phyloP scores from a whole-genome alignment of 2,797 vertebrate genomes.

The Trachurus trachurus region DNA sequence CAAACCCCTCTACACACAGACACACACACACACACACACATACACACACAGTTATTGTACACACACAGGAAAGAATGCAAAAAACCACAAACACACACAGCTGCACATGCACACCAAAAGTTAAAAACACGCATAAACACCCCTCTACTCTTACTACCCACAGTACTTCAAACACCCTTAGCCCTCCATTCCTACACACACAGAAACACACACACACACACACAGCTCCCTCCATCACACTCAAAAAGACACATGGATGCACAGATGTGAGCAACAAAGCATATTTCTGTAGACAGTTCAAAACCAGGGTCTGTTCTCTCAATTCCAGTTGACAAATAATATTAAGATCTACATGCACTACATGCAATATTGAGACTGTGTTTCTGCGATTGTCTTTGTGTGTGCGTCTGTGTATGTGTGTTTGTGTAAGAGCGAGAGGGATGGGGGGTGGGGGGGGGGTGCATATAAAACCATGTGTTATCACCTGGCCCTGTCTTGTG shows the following conservation, averaged over 20 bases:
- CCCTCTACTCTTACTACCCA: conserved; percentile 23
- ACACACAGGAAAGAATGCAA: conserved; percentile 32
- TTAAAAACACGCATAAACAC: conserved; percentile 35
- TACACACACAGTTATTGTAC: conserved; percentile 16
- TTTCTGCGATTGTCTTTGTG: conserved; percentile 9
- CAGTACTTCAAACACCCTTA: conserved; percentile 34
- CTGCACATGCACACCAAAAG: conserved; percentile 35
- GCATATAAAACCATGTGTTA: conserved; percentile 73
- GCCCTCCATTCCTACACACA: background rate
- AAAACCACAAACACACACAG: conserved; percentile 50
- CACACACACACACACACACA: conserved; percentile 30
- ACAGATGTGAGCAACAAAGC: conserved; percentile 26
- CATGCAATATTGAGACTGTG: conserved; percentile 3
- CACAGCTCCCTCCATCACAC: background rate
- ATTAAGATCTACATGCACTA: conserved; percentile 32
- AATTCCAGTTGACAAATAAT: conserved; percentile 52
- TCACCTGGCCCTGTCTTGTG: conserved; percentile 68
- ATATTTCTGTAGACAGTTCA: conserved; percentile 32
- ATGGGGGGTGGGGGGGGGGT: conserved; percentile 13
- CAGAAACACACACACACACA: conserved; percentile 9
- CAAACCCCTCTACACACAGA: conserved; percentile 14
- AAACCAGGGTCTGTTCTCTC: conserved; percentile 36
- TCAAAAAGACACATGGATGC: conserved; percentile 15
- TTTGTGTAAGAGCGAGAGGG: background rate
- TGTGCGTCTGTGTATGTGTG: conserved; percentile 11